Evolutionary conservation across 2,113 vertebrate genomes (phyloP).

Genomic region (Phyllostomus hastatus): DNA sequence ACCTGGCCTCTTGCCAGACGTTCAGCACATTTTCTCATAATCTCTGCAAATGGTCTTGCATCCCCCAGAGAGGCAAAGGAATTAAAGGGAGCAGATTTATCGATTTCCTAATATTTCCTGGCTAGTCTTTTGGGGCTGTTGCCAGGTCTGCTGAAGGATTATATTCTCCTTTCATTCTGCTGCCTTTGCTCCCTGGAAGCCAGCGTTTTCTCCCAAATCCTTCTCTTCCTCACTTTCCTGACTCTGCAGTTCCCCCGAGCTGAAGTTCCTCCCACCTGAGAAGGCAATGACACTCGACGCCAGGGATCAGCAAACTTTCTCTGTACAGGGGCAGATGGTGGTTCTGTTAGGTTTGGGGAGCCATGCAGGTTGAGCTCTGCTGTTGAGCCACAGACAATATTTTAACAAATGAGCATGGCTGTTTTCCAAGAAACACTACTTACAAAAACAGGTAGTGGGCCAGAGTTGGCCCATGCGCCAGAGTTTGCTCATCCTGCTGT

Average conservation of each 20-base stretch:
- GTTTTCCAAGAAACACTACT: slow-evolving; percentile 18
- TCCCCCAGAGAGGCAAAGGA: slow-evolving; percentile 41
- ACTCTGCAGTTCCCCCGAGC: background rate
- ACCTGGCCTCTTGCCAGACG: slow-evolving; percentile 58
- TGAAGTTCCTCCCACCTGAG: background rate
- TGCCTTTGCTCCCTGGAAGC: background rate
- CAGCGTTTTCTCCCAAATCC: background rate
- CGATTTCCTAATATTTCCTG: slow-evolving; percentile 45
- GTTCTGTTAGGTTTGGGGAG: background rate
- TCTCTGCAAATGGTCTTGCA: slow-evolving; percentile 61
- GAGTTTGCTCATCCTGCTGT: background rate
- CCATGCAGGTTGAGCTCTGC: background rate
- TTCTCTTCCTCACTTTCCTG: background rate
- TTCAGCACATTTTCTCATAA: slow-evolving; percentile 62
- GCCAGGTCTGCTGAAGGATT: slow-evolving; percentile 14
- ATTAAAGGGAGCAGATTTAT: slow-evolving; percentile 62
- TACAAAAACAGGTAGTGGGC: background rate
- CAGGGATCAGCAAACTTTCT: background rate
- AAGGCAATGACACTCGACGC: background rate
- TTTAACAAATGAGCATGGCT: background rate
- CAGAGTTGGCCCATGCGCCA: background rate
- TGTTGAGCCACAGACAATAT: background rate
- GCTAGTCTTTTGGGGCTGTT: slow-evolving; percentile 15
- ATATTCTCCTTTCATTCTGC: background rate
- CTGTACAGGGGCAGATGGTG: background rate